phyloP scores from a whole-genome alignment of 2,888 invertebrate species.

The Tetranychus piercei region DNA sequence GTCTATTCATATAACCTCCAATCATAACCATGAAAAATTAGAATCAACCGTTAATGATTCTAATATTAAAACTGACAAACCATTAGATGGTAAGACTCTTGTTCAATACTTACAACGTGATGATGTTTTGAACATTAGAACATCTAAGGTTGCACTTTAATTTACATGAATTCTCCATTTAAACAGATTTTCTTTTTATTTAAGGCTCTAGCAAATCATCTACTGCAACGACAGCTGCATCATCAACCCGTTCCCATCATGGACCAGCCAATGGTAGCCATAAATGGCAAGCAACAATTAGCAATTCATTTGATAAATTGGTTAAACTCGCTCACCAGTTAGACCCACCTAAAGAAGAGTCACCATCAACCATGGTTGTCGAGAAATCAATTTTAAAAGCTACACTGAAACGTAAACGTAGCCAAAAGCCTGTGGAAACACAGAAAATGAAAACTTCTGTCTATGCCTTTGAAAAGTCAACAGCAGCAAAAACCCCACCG shows the following conservation, averaged over 20 bases:
- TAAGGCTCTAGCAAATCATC: no score
- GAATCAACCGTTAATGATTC: no score
- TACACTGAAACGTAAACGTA: no score
- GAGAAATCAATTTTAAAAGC: no score
- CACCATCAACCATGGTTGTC: not conserved
- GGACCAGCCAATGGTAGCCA: slow-evolving; percentile 17
- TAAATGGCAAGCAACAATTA: slow-evolving; percentile 71
- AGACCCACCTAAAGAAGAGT: slow-evolving; percentile 9
- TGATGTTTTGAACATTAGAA: no score
- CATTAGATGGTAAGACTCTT: not conserved
- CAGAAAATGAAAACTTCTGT: not conserved
- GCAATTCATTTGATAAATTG: slow-evolving; percentile 76
- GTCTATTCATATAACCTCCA: not conserved
- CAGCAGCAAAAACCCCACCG: slow-evolving; percentile 27
- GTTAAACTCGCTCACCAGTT: slow-evolving; percentile 62
- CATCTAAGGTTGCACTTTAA: no score
- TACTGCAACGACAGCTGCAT: no score
- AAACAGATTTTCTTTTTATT: no score
- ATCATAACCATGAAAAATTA: no score
- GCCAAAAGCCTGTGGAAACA: no score
- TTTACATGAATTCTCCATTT: no score
- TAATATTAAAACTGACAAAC: not conserved
- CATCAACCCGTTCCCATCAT: not conserved
- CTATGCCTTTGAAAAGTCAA: slow-evolving; percentile 15
- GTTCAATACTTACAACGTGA: no score